These are phyloP conservation scores for Callopanchax toddi DNA, from an alignment of 2,113 vertebrate genomes.

Conservation along the genomic window DNA sequence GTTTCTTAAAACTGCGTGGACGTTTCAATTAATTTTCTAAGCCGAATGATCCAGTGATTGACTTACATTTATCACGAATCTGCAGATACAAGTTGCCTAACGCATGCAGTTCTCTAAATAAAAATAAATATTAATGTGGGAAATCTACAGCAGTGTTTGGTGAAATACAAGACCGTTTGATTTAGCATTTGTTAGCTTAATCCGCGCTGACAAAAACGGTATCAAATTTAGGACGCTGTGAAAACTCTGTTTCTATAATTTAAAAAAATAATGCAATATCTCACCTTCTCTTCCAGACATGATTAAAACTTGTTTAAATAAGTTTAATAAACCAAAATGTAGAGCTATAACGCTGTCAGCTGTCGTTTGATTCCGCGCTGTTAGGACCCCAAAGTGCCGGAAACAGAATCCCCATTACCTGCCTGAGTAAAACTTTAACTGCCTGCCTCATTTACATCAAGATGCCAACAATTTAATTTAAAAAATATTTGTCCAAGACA, in stretches of 20 bases:
- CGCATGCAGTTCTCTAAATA: fast-evolving
- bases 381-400: conserved; percentile 68
- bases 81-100: fast-evolving
- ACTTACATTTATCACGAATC: fast-evolving
- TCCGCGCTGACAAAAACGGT: not conserved
- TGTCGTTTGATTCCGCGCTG: conserved; percentile 37
- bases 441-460: conserved; percentile 1
- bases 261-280: not conserved
- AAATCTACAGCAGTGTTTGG: not conserved
- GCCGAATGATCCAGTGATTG: not conserved
- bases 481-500: not conserved
- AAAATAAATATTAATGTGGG: not conserved
- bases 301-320: not conserved
- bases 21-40: not conserved
- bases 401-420: conserved; percentile 25
- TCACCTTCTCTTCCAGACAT: conserved; percentile 86
- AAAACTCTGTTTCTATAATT: not conserved
- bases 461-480: conserved; percentile 12
- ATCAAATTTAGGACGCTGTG: not conserved
- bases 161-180: too few species aligned
- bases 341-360: not conserved
- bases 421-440: conserved; percentile 47
- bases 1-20: not conserved
- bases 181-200: conserved; percentile 22
- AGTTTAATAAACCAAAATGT: not conserved